phyloP scores from a whole-genome alignment of 2,113 vertebrate genomes.

The Brevimyrus niger region DNA sequence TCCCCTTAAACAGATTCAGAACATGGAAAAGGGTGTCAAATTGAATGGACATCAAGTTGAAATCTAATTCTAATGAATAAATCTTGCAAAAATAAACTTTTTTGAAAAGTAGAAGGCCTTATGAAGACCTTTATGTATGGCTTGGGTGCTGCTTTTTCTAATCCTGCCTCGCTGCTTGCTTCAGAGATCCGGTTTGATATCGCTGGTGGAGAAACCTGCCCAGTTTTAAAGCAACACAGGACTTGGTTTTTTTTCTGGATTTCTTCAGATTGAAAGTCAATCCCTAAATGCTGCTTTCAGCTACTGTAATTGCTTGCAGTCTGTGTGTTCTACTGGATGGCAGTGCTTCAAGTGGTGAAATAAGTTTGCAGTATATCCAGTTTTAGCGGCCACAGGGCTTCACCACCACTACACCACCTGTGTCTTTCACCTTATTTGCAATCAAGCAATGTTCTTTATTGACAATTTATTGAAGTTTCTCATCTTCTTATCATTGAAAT shows the following conservation, averaged over 20 bases:
- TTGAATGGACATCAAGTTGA: neutral
- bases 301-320: too few species aligned
- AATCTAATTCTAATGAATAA: neutral
- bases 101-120: too few species aligned
- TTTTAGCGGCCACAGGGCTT: too few species aligned
- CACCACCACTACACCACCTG: neutral
- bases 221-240: too few species aligned
- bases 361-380: too few species aligned
- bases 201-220: too few species aligned
- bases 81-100: neutral
- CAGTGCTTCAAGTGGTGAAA: too few species aligned
- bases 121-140: neutral
- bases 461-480: neutral
- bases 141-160: neutral
- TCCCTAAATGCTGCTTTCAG: too few species aligned
- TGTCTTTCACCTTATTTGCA: neutral
- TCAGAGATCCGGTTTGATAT: neutral
- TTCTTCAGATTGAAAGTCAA: too few species aligned
- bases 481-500: neutral
- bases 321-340: too few species aligned
- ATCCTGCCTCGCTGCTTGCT: neutral
- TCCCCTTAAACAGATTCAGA: neutral
- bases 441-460: neutral
- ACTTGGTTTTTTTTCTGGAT: too few species aligned
- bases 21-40: neutral